Percentiles rank a stretch among this genome's conserved stretches.
These are phyloP conservation scores for Panonychus citri DNA, from an alignment of 1,140 invertebrate species.

Conservation along the genomic window DNA sequence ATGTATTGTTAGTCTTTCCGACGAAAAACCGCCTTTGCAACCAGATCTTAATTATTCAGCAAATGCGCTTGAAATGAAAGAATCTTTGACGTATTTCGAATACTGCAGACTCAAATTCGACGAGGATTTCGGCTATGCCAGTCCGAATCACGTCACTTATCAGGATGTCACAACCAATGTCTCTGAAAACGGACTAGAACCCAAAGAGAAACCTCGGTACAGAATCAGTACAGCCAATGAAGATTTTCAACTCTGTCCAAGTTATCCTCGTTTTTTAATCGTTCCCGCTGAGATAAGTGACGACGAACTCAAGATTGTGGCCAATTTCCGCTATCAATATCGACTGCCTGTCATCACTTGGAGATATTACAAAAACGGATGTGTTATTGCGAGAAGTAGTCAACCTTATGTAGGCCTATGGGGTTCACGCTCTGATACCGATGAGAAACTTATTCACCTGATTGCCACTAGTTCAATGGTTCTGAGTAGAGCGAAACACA, in stretches of 20 bases:
- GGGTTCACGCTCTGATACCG: conserved; percentile 63
- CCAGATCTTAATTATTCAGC: too few species aligned
- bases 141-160: too few species aligned
- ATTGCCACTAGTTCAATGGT: conserved; percentile 49
- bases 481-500: not conserved
- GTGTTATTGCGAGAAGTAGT: conserved; percentile 71
- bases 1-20: too few species aligned
- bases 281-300: conserved; percentile 67
- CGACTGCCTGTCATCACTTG: conserved; percentile 78
- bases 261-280: conserved; percentile 65
- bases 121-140: too few species aligned
- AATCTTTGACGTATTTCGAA: too few species aligned
- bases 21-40: too few species aligned
- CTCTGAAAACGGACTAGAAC: too few species aligned
- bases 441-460: conserved; percentile 62
- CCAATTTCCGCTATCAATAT: conserved; percentile 59
- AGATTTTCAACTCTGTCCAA: conserved; percentile 51
- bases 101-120: too few species aligned
- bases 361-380: conserved; percentile 64
- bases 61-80: too few species aligned
- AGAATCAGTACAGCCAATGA: conserved; percentile 57
- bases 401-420: conserved; percentile 83
- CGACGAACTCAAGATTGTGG: conserved; percentile 50
- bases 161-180: too few species aligned
- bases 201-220: conserved; percentile 29